Evolutionary conservation across 2,888 invertebrate genomes (phyloP).

Genomic region (Macaria notata): DNA sequence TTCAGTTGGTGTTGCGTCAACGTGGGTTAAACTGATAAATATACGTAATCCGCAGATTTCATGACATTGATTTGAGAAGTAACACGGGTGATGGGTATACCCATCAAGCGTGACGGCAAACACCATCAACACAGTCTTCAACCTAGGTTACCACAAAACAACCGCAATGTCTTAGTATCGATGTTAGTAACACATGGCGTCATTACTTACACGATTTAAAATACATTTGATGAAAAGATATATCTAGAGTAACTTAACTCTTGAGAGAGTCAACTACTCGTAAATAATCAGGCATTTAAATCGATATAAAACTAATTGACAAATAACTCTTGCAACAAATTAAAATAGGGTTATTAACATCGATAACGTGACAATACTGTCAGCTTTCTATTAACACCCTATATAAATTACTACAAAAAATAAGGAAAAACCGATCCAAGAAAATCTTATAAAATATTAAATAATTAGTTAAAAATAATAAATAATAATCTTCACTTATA

Average conservation of each 20-base stretch:
- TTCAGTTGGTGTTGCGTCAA: conserved; percentile 2
- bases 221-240: too few relatives aligned
- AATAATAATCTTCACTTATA: conserved; percentile 41
- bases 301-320: too few relatives aligned
- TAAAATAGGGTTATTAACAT: not conserved
- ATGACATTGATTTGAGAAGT: not conserved
- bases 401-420: conserved; percentile 21
- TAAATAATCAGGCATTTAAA: too few relatives aligned
- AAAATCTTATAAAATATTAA: conserved; percentile 39
- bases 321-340: too few relatives aligned
- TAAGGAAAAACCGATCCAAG: conserved; percentile 38
- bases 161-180: not conserved
- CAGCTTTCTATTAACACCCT: conserved; percentile 15
- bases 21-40: conserved; percentile 2
- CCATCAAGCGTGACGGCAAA: too few relatives aligned
- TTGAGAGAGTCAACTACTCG: too few relatives aligned
- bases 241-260: too few relatives aligned
- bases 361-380: conserved; percentile 12
- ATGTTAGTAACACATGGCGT: too few relatives aligned
- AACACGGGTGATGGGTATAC: not conserved
- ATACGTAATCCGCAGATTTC: conserved; percentile 2
- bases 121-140: not conserved
- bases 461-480: conserved; percentile 33
- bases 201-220: too few relatives aligned
- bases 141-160: conserved; percentile 1